phyloP scores from a whole-genome alignment of 2,888 invertebrate genomes.

The Subacronicta megacephala region DNA sequence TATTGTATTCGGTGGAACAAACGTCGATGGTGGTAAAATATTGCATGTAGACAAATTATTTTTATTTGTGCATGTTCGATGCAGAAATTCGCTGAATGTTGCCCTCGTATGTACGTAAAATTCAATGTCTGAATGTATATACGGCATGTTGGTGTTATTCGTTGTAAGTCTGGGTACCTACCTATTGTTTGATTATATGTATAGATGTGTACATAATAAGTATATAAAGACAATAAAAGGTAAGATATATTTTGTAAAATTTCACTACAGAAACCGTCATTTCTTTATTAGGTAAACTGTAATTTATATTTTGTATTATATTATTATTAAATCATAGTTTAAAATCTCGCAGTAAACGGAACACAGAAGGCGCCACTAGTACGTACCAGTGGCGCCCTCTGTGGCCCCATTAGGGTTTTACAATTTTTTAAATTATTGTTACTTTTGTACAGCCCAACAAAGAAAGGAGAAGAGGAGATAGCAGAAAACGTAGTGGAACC shows the following conservation, averaged over 20 bases:
- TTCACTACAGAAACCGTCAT: too few species aligned
- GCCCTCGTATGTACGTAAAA: slow-evolving; percentile 45
- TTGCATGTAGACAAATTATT: slow-evolving; percentile 49
- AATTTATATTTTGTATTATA: too few species aligned
- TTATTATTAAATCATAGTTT: background rate
- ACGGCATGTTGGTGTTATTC: slow-evolving; percentile 50
- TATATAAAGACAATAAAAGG: background rate
- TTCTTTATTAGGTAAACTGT: too few species aligned
- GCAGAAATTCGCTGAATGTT: slow-evolving; percentile 39
- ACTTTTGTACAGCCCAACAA: slow-evolving; percentile 76
- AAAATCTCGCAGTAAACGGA: too few species aligned
- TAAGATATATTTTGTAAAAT: background rate
- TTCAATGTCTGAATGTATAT: slow-evolving; percentile 52
- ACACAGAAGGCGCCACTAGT: background rate
- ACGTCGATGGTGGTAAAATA: slow-evolving; percentile 32
- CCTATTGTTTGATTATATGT: slow-evolving; percentile 22
- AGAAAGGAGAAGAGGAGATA: slow-evolving; percentile 82
- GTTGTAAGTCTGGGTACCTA: slow-evolving; percentile 33
- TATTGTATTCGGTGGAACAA: slow-evolving; percentile 31
- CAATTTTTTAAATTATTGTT: background rate
- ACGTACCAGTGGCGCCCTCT: slow-evolving; percentile 1
- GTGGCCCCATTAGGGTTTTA: too few species aligned
- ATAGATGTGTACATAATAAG: slow-evolving; percentile 5
- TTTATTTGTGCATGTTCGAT: slow-evolving; percentile 53
- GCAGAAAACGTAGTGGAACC: slow-evolving; percentile 72